Evolutionary conservation across 1,140 invertebrate genomes (phyloP).

Genomic region (Sycophila sp.): DNA sequence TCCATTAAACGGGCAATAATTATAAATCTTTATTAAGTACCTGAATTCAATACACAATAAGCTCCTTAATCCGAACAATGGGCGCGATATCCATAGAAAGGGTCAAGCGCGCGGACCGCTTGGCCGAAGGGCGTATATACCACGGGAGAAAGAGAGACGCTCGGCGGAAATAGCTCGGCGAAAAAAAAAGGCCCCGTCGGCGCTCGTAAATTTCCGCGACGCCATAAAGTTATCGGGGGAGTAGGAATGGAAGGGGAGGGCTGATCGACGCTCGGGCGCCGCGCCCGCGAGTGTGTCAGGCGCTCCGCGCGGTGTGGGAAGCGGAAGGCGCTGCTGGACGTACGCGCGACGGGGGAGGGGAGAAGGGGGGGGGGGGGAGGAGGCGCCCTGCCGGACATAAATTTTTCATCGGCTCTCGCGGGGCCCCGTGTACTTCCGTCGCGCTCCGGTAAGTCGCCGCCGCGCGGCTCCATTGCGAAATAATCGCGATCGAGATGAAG

Average conservation of each 20-base stretch:
- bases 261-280: conserved; percentile 14
- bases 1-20: no score
- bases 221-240: conserved; percentile 19
- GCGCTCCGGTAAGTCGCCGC: not conserved
- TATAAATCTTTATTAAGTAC: conserved; percentile 3
- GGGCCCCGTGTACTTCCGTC: not conserved
- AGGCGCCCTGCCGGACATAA: not conserved
- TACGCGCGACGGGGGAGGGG: not conserved
- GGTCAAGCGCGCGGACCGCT: no score
- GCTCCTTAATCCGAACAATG: not conserved
- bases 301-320: not conserved
- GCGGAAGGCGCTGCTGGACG: not conserved
- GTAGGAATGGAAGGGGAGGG: no score
- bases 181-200: no score
- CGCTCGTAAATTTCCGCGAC: conserved; percentile 1
- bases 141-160: no score
- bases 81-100: no score
- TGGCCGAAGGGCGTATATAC: no score
- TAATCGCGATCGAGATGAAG: not conserved
- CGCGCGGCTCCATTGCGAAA: not conserved
- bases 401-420: not conserved
- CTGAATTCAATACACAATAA: conserved; percentile 4
- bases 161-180: no score
- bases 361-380: not conserved
- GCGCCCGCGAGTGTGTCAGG: conserved; percentile 12